Conservation (phyloP, 2,113 vertebrate species). For the Recurvirostra avosetta region DNA sequence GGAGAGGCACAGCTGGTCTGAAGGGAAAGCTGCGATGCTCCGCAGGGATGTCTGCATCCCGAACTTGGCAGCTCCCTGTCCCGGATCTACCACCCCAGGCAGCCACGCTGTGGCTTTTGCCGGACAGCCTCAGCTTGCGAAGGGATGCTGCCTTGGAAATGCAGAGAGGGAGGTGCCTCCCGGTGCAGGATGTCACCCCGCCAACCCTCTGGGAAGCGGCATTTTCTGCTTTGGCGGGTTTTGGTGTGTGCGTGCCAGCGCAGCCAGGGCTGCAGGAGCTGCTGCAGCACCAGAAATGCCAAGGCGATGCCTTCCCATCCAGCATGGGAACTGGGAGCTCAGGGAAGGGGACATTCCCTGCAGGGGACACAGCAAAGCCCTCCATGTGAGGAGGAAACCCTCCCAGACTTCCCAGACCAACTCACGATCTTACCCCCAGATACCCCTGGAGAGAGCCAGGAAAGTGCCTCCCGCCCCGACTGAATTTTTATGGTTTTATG, state of each 20-base stretch:
- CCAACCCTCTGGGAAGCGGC: neutral
- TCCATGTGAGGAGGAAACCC: neutral
- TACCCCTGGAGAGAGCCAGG: neutral
- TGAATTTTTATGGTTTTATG: neutral
- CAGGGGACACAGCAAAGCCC: neutral
- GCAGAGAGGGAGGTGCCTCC: neutral
- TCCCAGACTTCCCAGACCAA: fast-evolving
- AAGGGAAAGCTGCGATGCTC: neutral
- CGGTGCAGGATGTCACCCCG: neutral
- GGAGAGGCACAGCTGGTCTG: neutral
- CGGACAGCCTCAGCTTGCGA: neutral
- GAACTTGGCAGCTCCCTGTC: neutral
- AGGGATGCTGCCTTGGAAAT: neutral
- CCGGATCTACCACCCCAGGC: fast-evolving
- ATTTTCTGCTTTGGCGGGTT: neutral
- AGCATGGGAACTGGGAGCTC: neutral
- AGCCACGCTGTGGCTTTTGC: neutral
- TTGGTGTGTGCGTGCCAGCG: fast-evolving
- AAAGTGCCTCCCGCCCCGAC: neutral
- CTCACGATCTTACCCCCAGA: neutral
- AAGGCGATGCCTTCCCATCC: neutral
- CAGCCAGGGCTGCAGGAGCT: neutral
- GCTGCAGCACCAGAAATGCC: neutral
- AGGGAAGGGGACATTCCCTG: neutral
- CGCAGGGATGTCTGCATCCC: neutral